Percentiles rank a stretch among this genome's conserved stretches.
Conservation (phyloP, 2,888 invertebrate genomes). For the Aelia acuminata region DNA sequence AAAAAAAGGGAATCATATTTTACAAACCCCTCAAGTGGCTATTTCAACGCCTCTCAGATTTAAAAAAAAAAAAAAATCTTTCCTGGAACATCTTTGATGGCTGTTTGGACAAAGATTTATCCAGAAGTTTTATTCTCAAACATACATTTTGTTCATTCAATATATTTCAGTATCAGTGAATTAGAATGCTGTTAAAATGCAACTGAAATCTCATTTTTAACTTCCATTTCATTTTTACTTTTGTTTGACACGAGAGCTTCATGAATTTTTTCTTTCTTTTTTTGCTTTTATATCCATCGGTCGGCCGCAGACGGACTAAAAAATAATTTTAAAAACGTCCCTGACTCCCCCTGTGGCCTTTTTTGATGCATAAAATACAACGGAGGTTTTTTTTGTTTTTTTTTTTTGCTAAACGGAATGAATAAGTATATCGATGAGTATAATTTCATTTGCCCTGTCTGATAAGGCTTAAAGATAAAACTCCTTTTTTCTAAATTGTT, state of each 20-base stretch:
- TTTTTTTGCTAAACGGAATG: neutral
- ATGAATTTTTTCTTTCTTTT: neutral
- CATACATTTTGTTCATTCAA: neutral
- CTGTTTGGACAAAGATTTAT: conserved; percentile 50
- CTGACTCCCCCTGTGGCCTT: neutral
- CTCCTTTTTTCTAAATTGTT: neutral
- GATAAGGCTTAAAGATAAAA: neutral
- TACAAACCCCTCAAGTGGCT: neutral
- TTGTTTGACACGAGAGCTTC: neutral
- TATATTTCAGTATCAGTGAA: neutral
- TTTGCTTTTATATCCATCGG: neutral
- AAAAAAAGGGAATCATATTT: neutral
- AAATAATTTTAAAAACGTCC: neutral
- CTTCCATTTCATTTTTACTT: neutral
- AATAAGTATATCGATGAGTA: neutral
- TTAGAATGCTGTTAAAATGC: neutral
- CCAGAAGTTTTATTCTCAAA: neutral
- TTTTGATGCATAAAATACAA: conserved; percentile 43
- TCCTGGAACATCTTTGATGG: conserved; percentile 36
- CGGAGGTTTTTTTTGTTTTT: no score
- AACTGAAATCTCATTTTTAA: neutral
- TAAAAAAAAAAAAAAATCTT: neutral
- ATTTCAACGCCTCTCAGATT: neutral
- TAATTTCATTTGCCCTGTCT: neutral
- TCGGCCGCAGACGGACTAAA: conserved; percentile 28